Evolutionary conservation across 2,888 invertebrate genomes (phyloP), one percentile per base, ranked within the genome.

Genomic region (Drosophila limbata): DNA sequence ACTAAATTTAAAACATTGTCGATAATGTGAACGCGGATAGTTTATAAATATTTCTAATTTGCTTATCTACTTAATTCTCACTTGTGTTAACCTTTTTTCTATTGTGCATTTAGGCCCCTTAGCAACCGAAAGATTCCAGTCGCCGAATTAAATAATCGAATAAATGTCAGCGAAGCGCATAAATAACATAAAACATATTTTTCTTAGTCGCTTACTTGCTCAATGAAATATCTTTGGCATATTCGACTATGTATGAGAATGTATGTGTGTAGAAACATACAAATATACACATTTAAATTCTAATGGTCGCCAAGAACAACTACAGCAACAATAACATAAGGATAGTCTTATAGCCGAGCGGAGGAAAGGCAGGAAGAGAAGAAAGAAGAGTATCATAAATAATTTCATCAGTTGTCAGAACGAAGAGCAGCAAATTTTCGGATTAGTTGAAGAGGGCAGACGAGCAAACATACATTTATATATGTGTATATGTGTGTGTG

Each of bases 361-460:
- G 19, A 25, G 40, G 17, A 4, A 40, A 2, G 19, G 28, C 10
- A 33, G 33, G 9, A 28, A 52, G 37, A 31, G 39, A 19, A 37
- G 50, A 31, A 3, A 31, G 25, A n/a, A n/a, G 19, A 42, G 61
- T 33, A 63, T 79, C 88, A 87, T 84, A 84, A 84, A 84, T 84
- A 84, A 87, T 77, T 77, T 79, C 80, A 87, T 82, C 83, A 87
- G 81, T 80, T 82, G 85, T 82, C 81, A 80, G 64, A 56, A 19
- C 61, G 37, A 63, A 50, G 45, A 60, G 71, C 55, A 45, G 45
- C 68, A 72, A 77, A 60, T 73, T 37, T 19, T 39, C 31, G 65
- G 74, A 80, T 81, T 79, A 84, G 74, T 73, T 57, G 35, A 78
- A 52, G 62, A 50, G 73, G 50, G 25, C 31, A 55, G 40, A 52